phyloP scores from a whole-genome alignment of 2,888 invertebrate species.

The Microchrysa polita region DNA sequence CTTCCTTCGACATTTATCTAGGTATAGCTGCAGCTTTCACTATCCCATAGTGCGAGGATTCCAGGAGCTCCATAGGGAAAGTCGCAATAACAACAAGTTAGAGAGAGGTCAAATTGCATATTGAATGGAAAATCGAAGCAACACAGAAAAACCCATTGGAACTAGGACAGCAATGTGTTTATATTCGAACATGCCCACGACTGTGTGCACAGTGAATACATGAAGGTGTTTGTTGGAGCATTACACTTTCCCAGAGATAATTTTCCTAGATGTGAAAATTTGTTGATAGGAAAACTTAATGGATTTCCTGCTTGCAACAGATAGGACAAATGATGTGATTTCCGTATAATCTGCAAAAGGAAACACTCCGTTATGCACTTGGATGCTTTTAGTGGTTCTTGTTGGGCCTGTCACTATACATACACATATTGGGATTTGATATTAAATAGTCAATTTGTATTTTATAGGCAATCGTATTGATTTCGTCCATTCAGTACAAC shows the following conservation, averaged over 20 bases:
- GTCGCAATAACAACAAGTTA: neutral
- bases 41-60: neutral
- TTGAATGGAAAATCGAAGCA: constrained; percentile 10
- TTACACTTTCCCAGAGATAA: neutral
- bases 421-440: too few relatives aligned
- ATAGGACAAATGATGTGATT: constrained; percentile 40
- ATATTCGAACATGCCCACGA: neutral
- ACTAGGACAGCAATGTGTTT: neutral
- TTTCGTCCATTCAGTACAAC: too few relatives aligned
- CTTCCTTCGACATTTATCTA: neutral
- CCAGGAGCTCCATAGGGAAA: neutral
- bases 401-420: too few relatives aligned
- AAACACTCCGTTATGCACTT: constrained; percentile 13
- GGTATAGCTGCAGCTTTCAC: neutral
- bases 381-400: neutral
- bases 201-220: neutral
- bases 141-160: neutral
- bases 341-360: constrained; percentile 18
- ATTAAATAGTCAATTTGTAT: too few relatives aligned
- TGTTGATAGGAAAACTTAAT: constrained; percentile 39
- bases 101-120: neutral
- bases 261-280: constrained; percentile 6
- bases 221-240: neutral
- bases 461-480: too few relatives aligned
- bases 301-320: constrained; percentile 42